Conservation (phyloP, 2,797 vertebrate genomes). For the Takifugu ocellatus region DNA sequence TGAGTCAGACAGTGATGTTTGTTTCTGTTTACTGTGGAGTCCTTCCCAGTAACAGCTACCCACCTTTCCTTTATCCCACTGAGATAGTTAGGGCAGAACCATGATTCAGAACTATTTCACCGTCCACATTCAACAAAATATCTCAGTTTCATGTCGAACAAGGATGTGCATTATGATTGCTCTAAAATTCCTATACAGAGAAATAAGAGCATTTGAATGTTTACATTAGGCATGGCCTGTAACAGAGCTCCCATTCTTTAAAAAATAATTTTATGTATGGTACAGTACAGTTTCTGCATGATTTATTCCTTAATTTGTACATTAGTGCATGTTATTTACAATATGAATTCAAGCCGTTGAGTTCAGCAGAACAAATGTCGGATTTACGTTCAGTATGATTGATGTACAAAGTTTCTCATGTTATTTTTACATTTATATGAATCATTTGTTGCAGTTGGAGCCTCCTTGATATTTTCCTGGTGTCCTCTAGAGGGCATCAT, state of each 20-base stretch:
- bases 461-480: not conserved
- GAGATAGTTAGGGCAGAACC: not conserved
- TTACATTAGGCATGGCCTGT: not conserved
- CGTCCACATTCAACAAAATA: not conserved
- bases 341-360: too few relatives aligned
- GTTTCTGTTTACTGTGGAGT: too few relatives aligned
- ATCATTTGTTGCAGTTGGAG: not conserved
- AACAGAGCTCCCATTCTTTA: too few relatives aligned
- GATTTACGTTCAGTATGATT: too few relatives aligned
- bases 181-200: not conserved
- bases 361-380: too few relatives aligned
- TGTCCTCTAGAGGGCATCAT: slow-evolving; percentile 57
- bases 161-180: not conserved
- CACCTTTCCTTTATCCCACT: not conserved
- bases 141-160: not conserved
- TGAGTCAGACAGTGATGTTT: slow-evolving; percentile 13
- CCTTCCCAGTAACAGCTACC: too few relatives aligned
- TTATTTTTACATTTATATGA: not conserved
- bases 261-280: too few relatives aligned
- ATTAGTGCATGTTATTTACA: too few relatives aligned
- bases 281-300: too few relatives aligned
- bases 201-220: not conserved
- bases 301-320: too few relatives aligned
- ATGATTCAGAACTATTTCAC: not conserved
- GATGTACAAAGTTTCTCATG: too few relatives aligned